Base-by-base conservation (phyloP, 2,113 vertebrate genomes). In the Bubo blakistoni region DNA sequence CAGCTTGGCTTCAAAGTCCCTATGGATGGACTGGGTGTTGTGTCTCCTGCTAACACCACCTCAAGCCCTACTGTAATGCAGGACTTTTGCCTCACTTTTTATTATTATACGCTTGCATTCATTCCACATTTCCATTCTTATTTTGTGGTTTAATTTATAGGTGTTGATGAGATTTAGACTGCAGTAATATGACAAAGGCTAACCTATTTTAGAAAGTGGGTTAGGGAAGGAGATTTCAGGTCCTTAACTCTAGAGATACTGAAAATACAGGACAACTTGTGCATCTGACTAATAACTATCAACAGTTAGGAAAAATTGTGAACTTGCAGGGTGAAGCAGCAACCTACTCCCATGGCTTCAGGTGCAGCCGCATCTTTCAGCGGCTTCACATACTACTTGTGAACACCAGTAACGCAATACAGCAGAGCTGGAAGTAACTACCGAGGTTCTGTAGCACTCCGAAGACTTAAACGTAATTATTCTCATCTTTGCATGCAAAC, bases 181-280 rank as follows among this genome's bases (percentile, higher is more conserved):
- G 47, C 5, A 40, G 79, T 22, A 55, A 51, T 26, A 30, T 38
- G 40, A 72, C 66, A 77, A 30, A 16, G 54, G 40, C 86, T 65
- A 91, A 86, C 30, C 83, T 92, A 80, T 52, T 91, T 95, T 34
- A 86, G 71, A 44, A 95, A 91, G 34, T 92, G 67, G 95, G 91
- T 91, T 90, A 96, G 16, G n/a, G 71, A 86, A 86, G 34, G 49
- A 69, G 34, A 70, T 55, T n/a, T 65, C 71, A 92, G 21, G 66
- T 63, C 54, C 34, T 88, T 59, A 46, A 40, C 51, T 90, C 36
- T 14, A 29, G 8, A 0, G 3, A 67, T 29, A 17, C 5, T 65
- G 36, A 77, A 88, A 94, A 90, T 16, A 88, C n/a, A 76, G 66
- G 82, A 46, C 66, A 90, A 71, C 29, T 34, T 42, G 7, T 32